Evolutionary conservation across 2,797 vertebrate species (phyloP).

Genomic region (Rhinoraja longicauda): DNA sequence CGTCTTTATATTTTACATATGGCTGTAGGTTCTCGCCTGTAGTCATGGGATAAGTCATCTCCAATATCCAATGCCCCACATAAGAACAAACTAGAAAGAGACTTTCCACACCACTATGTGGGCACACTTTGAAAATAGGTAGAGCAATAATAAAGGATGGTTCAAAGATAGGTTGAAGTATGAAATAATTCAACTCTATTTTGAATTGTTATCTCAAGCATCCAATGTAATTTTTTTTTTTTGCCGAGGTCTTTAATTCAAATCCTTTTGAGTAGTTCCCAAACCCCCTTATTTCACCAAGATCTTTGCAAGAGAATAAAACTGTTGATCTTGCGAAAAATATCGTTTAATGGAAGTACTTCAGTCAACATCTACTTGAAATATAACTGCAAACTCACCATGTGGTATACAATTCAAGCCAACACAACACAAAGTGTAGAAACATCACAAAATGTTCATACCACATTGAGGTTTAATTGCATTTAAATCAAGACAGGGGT

Average conservation of each 20-base stretch:
- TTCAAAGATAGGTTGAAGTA: neutral
- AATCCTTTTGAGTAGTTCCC: neutral
- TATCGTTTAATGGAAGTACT: neutral
- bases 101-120: neutral
- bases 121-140: neutral
- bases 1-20: neutral
- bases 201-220: neutral
- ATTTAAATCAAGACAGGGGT: conserved; percentile 8
- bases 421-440: neutral
- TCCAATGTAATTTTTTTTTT: neutral
- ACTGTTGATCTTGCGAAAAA: conserved; percentile 11
- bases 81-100: neutral
- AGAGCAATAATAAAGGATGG: neutral
- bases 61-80: neutral
- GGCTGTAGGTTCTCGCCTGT: neutral
- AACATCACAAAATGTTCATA: neutral
- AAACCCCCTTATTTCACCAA: neutral
- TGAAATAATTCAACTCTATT: conserved; percentile 7
- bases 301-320: neutral
- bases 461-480: conserved; percentile 8
- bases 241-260: neutral
- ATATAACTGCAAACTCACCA: neutral
- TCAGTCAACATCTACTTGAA: neutral
- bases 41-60: neutral
- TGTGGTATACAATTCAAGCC: neutral